A percentile compares a stretch with the other conserved stretches of the same genome.
Conservation (phyloP, 2,888 invertebrate genomes). For the Drosophila kuntzei region DNA sequence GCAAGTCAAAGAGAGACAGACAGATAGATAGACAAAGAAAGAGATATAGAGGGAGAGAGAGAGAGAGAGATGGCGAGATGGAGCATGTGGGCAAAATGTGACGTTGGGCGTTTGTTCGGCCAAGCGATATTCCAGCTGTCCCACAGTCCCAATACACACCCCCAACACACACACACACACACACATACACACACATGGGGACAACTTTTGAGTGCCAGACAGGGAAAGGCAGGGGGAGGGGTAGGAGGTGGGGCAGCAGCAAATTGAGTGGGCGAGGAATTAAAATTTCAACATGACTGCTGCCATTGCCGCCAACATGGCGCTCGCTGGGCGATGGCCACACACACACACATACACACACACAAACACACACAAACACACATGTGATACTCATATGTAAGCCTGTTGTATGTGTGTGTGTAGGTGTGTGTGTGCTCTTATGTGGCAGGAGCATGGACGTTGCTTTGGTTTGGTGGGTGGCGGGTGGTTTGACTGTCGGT, state of each 20-base stretch:
- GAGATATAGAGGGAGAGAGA: slow-evolving; percentile 6
- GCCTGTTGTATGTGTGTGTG: slow-evolving; percentile 22
- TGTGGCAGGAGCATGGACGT: slow-evolving; percentile 43
- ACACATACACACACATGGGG: slow-evolving; percentile 35
- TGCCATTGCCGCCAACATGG: slow-evolving; percentile 71
- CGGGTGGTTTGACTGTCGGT: slow-evolving; percentile 43
- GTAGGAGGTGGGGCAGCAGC: slow-evolving; percentile 17
- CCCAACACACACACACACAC: slow-evolving; percentile 32
- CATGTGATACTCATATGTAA: slow-evolving; percentile 24
- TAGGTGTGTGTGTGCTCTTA: slow-evolving; percentile 43
- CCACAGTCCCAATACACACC: slow-evolving; percentile 55
- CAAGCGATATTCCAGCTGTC: slow-evolving; percentile 52
- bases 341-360: slow-evolving; percentile 32
- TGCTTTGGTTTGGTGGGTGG: slow-evolving; percentile 32
- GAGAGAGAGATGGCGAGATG: slow-evolving; percentile 18
- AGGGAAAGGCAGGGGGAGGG: slow-evolving; percentile 29
- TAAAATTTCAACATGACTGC: slow-evolving; percentile 84
- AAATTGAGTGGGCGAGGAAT: slow-evolving; percentile 85
- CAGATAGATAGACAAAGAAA: slow-evolving; percentile 6
- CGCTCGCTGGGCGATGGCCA: slow-evolving; percentile 66
- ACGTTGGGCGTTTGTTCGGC: slow-evolving; percentile 44
- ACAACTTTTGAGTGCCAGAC: slow-evolving; percentile 77
- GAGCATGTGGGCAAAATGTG: slow-evolving; percentile 21
- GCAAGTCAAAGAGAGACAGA: background rate
- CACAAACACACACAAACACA: slow-evolving; percentile 1